phyloP scores from a whole-genome alignment of 1,140 invertebrate genomes.

The Diabrotica undecimpunctata region DNA sequence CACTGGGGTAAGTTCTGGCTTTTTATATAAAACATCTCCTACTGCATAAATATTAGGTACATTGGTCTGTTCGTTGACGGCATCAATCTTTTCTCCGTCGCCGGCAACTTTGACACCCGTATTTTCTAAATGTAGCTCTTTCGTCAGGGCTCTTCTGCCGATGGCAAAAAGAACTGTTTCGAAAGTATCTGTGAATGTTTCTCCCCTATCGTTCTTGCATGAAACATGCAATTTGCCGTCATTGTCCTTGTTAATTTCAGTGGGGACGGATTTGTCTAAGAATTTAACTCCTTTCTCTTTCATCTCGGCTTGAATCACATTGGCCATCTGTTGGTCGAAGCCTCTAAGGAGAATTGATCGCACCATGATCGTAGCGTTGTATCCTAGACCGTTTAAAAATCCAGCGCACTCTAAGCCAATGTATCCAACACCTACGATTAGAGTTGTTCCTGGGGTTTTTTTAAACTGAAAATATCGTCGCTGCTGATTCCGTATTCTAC shows the following conservation, averaged over 20 bases:
- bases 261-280: constrained; percentile 67
- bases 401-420: constrained; percentile 97
- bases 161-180: constrained; percentile 85
- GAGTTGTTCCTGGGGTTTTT: constrained; percentile 88
- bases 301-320: constrained; percentile 81
- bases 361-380: constrained; percentile 86
- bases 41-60: constrained; percentile 89
- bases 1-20: constrained; percentile 94
- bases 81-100: constrained; percentile 64
- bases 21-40: constrained; percentile 87
- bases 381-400: constrained; percentile 85
- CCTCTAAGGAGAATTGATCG: constrained; percentile 90
- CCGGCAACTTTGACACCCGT: constrained; percentile 59
- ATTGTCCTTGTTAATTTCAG: constrained; percentile 67
- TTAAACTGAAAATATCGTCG: constrained; percentile 94
- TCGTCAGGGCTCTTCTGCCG: constrained; percentile 69
- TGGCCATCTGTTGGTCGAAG: constrained; percentile 97
- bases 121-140: constrained; percentile 64
- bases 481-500: constrained; percentile 88
- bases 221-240: constrained; percentile 68
- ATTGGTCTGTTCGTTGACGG: constrained; percentile 76
- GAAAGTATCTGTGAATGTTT: constrained; percentile 58
- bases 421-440: constrained; percentile 90
- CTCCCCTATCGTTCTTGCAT: constrained; percentile 56
- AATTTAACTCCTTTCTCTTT: constrained; percentile 80